phyloP scores from a whole-genome alignment of 2,797 vertebrate genomes.

The Lepus townsendii region DNA sequence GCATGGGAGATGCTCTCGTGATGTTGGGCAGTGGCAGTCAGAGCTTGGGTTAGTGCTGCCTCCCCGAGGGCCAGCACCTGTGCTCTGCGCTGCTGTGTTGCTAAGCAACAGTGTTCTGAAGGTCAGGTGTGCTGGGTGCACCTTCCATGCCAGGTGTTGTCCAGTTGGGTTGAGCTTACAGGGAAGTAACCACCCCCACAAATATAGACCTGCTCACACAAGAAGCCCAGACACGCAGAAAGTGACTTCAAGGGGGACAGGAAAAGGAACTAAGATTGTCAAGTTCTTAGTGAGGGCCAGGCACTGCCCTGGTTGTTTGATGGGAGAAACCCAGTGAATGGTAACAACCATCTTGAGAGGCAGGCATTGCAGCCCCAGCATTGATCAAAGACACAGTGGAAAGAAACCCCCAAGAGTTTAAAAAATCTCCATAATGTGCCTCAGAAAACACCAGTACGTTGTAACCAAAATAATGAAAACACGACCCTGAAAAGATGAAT shows the following conservation, averaged over 20 bases:
- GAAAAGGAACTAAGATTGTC: not conserved
- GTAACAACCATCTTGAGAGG: not conserved
- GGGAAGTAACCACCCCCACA: no score
- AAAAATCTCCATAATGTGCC: not conserved
- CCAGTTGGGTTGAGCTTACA: no score
- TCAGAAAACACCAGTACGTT: not conserved
- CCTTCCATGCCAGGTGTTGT: no score
- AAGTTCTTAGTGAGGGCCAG: not conserved
- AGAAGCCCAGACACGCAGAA: not conserved
- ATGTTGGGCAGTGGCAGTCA: no score
- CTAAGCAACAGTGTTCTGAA: no score
- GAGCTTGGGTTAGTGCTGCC: no score
- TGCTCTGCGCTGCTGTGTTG: no score
- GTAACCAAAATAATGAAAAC: not conserved
- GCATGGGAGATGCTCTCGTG: no score
- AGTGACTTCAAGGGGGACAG: not conserved
- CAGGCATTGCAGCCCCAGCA: not conserved
- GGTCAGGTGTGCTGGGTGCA: no score
- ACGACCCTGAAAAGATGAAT: not conserved
- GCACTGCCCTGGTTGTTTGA: not conserved
- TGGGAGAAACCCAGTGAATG: conserved; percentile 39
- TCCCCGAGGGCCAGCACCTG: no score
- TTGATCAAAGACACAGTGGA: conserved; percentile 24
- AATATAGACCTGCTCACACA: not conserved
- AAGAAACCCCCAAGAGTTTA: not conserved